phyloP scores from a whole-genome alignment of 2,797 vertebrate genomes.

The Lacerta agilis region DNA sequence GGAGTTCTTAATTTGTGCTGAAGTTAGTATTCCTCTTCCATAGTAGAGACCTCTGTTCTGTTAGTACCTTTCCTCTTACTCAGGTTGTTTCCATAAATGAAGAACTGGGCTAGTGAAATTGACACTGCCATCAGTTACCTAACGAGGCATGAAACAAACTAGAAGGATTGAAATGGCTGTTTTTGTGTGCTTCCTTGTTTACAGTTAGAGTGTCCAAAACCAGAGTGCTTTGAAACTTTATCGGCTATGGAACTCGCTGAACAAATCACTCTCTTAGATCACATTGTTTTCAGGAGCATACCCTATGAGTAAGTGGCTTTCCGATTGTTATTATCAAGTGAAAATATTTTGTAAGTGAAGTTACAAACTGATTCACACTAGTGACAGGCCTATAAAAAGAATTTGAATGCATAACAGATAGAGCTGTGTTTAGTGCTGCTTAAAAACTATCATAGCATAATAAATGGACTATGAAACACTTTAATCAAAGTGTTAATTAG shows the following conservation, averaged over 20 bases:
- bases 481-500: background rate
- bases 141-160: background rate
- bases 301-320: slow-evolving; percentile 91
- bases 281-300: slow-evolving; percentile 95
- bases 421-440: background rate
- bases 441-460: background rate
- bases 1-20: background rate
- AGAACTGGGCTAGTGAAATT: background rate
- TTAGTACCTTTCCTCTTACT: background rate
- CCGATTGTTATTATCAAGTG: background rate
- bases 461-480: slow-evolving; percentile 13
- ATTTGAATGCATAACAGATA: background rate
- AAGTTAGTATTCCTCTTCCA: background rate
- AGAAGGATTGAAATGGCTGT: background rate
- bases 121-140: background rate
- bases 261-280: slow-evolving; percentile 96
- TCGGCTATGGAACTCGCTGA: slow-evolving; percentile 97
- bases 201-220: slow-evolving; percentile 88
- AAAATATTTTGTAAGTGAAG: slow-evolving; percentile 14
- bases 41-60: background rate
- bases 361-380: background rate
- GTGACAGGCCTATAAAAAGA: background rate
- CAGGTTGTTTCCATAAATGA: background rate
- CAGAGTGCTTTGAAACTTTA: slow-evolving; percentile 92
- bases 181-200: slow-evolving; percentile 53